Conservation (phyloP, 2,113 vertebrate genomes). For the Lichenostomus cassidix region DNA sequence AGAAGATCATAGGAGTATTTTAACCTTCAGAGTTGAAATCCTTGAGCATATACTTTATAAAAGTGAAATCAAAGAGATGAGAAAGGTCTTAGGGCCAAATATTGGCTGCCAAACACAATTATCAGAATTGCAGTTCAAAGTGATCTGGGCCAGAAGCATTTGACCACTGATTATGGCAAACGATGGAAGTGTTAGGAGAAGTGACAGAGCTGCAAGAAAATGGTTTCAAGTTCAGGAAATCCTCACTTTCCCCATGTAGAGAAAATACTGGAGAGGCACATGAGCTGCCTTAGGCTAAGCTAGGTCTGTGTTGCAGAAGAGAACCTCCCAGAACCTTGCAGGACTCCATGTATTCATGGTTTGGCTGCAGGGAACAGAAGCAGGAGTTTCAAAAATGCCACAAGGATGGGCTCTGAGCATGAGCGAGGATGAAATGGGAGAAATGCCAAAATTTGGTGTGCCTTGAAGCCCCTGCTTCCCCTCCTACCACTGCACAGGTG, state of each 20-base stretch:
- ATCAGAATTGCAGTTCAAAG: neutral
- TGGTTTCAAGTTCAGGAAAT: neutral
- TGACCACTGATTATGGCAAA: neutral
- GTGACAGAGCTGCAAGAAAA: neutral
- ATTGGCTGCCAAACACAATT: conserved; percentile 2
- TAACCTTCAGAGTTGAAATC: neutral
- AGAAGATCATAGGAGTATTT: neutral
- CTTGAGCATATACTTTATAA: neutral
- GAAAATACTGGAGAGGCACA: neutral
- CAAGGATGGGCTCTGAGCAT: neutral
- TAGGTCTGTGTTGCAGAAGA: neutral
- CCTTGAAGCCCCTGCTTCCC: neutral
- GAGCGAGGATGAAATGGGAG: rapidly evolving
- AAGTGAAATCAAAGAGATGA: conserved; percentile 7
- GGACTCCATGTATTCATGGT: neutral
- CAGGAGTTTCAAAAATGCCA: neutral
- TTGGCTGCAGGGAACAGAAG: neutral
- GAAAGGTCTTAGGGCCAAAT: conserved; percentile 7
- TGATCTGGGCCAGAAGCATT: neutral
- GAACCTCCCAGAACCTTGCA: neutral
- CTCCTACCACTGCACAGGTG: neutral
- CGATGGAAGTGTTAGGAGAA: neutral
- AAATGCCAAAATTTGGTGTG: neutral
- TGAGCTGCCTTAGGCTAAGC: neutral
- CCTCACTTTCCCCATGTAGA: neutral